These are phyloP conservation scores for Labrus mixtus DNA, from an alignment of 2,113 vertebrate genomes.

Conservation along the genomic window DNA sequence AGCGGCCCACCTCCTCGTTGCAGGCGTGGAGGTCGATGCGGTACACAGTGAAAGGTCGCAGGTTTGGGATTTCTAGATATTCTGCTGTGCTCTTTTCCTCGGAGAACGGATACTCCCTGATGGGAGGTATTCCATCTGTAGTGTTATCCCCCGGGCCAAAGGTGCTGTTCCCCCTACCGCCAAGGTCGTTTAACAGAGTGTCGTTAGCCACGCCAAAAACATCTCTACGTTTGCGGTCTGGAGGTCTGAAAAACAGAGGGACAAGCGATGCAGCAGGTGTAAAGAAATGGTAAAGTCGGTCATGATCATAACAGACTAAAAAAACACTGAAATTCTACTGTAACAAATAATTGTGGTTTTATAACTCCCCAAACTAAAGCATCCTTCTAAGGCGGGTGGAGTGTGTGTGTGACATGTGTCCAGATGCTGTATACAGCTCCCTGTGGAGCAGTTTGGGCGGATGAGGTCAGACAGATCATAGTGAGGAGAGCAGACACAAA, in stretches of 20 bases:
- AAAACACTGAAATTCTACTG: conserved; percentile 17
- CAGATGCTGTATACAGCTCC: conserved; percentile 65
- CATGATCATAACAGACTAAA: background rate
- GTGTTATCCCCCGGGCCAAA: conserved; percentile 81
- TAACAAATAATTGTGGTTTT: conserved; percentile 30
- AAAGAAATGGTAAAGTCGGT: background rate
- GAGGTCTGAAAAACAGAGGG: conserved; percentile 77
- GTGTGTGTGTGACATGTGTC: conserved; percentile 17
- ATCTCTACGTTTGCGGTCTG: conserved; percentile 90
- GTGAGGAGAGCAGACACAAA: conserved; percentile 43
- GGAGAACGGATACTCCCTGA: conserved; percentile 89
- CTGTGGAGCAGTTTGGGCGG: conserved; percentile 46
- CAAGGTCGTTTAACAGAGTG: conserved; percentile 78
- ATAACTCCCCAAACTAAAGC: conserved; percentile 27
- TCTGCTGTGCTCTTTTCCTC: conserved; percentile 88
- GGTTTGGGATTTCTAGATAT: conserved; percentile 88
- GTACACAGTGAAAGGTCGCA: conserved; percentile 94
- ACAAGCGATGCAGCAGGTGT: conserved; percentile 4
- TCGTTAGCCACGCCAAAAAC: conserved; percentile 87
- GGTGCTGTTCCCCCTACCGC: conserved; percentile 72
- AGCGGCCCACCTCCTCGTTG: conserved; percentile 92
- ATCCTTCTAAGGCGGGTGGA: conserved; percentile 2
- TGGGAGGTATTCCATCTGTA: conserved; percentile 84
- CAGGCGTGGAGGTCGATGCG: conserved; percentile 97
- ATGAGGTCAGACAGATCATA: conserved; percentile 65